Evolutionary conservation across 2,888 invertebrate genomes (phyloP), one percentile per base, ranked within the genome.

Genomic region (Saturnia japonica): DNA sequence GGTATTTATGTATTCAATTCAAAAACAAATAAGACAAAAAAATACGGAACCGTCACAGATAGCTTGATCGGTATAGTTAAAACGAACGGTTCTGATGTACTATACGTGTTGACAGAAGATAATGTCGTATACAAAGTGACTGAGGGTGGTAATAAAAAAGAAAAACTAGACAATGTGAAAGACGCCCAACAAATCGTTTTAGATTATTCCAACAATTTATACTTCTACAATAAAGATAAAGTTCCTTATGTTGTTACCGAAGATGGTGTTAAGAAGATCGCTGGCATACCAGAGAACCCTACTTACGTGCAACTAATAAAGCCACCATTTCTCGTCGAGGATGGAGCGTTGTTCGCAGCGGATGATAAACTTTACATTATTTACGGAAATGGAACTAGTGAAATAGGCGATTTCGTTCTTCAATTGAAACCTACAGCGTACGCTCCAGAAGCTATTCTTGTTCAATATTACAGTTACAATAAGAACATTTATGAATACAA

Each of bases 401-500:
- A 87, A 71, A 0, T 45, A 0, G 71, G 73, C 0, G 79, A 81
- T 0, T 73, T 89, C 22, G 75, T 79, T 11, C 78, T 91, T 1
- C 40, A 76, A 22, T 80, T 77, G 0, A 82, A 80, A 7, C 90
- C 91, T 0, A 79, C 87, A 0, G 92, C 91, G 1, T 88, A 81
- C 54, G 79, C 82, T 0, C 74, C 86, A 69, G 91, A 92, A 73
- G 85, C 80, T 0, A 78, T 85, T 0, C 70, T 90, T 0, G 76
- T 91, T 1, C 85, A 90, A 42, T 91, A 87, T 73, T 89, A 80
- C 22, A 91, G 79, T 9, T 82, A 86, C 62, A 78, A 91, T 16
- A 91, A 91, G 72, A 88, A 85, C 7, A 87, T 93, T 45, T 93
- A 92, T 68, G 84, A 88, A 73, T 91, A 86, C 76, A 88, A 91